Evolutionary conservation across 2,888 invertebrate genomes (phyloP), one percentile per base, ranked within the genome.

Genomic region (Acrobasis consociella): DNA sequence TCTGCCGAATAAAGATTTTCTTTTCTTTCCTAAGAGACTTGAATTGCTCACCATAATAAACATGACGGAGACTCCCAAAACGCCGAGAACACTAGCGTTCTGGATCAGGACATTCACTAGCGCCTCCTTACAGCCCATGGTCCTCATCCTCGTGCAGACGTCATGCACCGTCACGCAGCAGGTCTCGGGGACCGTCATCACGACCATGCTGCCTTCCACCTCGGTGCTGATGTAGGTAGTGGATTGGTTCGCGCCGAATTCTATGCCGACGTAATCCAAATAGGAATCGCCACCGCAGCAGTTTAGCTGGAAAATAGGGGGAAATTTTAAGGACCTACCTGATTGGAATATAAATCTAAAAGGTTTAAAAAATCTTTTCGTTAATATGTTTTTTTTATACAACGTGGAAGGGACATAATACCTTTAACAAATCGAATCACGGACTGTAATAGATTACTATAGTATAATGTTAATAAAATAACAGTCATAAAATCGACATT

Each of bases 1-100:
- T n/a, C n/a, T n/a, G n/a, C n/a, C n/a, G n/a, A n/a, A n/a, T n/a
- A n/a, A n/a, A n/a, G n/a, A n/a, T n/a, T n/a, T n/a, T n/a, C n/a
- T n/a, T n/a, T n/a, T n/a, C n/a, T n/a, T n/a, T n/a, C 22, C 22
- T 7, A 31, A 31, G 31, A 31, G 31, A 5, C 7, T 31, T 31
- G 0, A 31, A 42, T 42, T 37, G 51, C 81, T 75, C 64, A 91
- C 92, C 75, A 87, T 84, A 58, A 91, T 89, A 70, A 91, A 91
- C 86, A 91, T 88, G 10, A 92, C 90, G 0, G 92, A 91, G 0
- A 91, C 81, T 1, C 91, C 91, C 5, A 92, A 73, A 3, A 92
- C 90, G 1, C 91, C 92, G 0, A 91, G 71, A 5, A 91, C 85
- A 11, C 81, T 86, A 1, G 89, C 72, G 55, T 92, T 91, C 67